Percentiles rank a stretch among this genome's conserved stretches.
phyloP scores from a whole-genome alignment of 2,113 vertebrate species.

The Clupea harengus region DNA sequence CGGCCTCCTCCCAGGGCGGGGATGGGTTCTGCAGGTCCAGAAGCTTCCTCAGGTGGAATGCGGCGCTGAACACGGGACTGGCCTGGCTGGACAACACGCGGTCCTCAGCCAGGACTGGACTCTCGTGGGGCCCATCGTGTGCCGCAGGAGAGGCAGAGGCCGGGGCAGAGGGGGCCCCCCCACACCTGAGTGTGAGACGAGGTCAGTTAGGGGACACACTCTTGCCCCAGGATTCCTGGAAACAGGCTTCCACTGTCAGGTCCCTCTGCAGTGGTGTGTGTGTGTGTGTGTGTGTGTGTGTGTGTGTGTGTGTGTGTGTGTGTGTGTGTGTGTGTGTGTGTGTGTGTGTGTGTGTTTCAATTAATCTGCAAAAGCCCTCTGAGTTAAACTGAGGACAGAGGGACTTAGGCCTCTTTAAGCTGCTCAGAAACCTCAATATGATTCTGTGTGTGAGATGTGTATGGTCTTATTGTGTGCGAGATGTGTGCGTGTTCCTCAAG shows the following conservation, averaged over 20 bases:
- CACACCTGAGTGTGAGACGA: not conserved
- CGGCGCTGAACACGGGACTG: slow-evolving; percentile 52
- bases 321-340: not conserved
- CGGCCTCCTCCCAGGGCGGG: not conserved
- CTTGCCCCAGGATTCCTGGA: not conserved
- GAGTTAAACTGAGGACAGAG: not conserved
- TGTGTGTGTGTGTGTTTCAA: not conserved
- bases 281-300: not conserved
- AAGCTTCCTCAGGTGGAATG: slow-evolving; percentile 28
- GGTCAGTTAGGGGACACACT: not conserved
- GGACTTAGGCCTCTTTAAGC: not conserved
- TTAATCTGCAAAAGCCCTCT: not conserved
- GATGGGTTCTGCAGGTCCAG: slow-evolving; percentile 14
- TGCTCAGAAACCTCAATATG: not conserved
- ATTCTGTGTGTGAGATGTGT: not conserved
- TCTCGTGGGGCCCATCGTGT: not conserved
- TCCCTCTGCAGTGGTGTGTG: not conserved
- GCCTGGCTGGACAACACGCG: slow-evolving; percentile 65
- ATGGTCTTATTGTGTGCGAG: not conserved
- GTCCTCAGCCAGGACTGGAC: slow-evolving; percentile 37
- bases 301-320: not conserved
- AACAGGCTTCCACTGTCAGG: too few species aligned
- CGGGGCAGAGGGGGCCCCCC: not conserved
- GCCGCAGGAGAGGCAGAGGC: not conserved
- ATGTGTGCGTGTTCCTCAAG: not conserved